phyloP scores from a whole-genome alignment of 2,797 vertebrate species.

The Labroides dimidiatus region DNA sequence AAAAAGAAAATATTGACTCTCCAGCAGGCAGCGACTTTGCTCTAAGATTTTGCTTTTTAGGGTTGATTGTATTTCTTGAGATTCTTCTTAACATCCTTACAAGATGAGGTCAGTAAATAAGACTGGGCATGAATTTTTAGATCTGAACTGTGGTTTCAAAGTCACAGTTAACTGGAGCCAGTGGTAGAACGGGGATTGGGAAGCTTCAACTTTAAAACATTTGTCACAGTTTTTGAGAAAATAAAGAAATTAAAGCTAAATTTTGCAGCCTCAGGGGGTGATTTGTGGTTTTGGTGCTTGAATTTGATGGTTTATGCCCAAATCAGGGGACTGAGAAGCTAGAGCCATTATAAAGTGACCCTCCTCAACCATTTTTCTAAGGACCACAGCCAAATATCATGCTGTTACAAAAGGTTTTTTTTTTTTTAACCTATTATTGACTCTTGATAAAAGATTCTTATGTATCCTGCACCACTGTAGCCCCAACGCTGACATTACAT shows the following conservation, averaged over 20 bases:
- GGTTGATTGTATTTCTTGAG: neutral
- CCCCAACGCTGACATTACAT: too few relatives aligned
- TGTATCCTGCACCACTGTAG: neutral
- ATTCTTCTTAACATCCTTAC: neutral
- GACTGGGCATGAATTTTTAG: neutral
- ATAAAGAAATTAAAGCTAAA: neutral
- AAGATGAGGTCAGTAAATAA: neutral
- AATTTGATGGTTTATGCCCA: constrained; percentile 16
- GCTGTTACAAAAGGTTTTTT: neutral
- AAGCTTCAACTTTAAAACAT: constrained; percentile 1
- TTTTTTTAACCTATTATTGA: too few relatives aligned
- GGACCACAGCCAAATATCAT: neutral
- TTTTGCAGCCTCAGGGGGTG: neutral
- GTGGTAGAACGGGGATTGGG: neutral
- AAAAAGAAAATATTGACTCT: constrained; percentile 6
- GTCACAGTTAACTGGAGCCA: neutral
- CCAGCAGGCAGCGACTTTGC: neutral
- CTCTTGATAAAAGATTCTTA: too few relatives aligned
- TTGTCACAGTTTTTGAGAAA: neutral
- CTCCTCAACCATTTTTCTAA: neutral
- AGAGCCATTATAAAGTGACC: neutral
- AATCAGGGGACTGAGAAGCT: neutral
- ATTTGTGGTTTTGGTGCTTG: constrained; percentile 1
- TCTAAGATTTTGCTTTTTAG: neutral
- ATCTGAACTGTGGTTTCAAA: constrained; percentile 2